phyloP scores from a whole-genome alignment of 2,888 invertebrate species.

The Himalopsyche anomala region DNA sequence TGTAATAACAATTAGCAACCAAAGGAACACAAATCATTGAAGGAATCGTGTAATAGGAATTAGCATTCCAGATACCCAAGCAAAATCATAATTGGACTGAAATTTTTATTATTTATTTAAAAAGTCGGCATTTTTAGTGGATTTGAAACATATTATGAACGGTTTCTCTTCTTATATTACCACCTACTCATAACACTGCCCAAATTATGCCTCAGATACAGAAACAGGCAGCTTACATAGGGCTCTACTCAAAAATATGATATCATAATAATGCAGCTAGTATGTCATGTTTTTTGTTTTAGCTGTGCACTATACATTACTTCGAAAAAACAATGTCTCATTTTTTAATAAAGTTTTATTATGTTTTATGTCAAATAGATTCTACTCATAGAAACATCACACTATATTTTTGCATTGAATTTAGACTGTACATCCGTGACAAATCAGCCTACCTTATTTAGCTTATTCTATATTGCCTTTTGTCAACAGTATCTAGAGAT shows the following conservation, averaged over 20 bases:
- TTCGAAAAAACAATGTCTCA: not conserved
- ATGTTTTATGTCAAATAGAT: not conserved
- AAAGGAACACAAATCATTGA: conserved; percentile 24
- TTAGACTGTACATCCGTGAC: not conserved
- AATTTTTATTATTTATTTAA: conserved; percentile 20
- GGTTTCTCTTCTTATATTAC: not conserved
- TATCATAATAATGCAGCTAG: conserved; percentile 18
- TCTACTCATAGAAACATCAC: conserved; percentile 4
- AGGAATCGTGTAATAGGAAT: not conserved
- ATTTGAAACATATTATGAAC: not conserved
- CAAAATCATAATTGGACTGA: conserved; percentile 37
- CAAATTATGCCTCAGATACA: conserved; percentile 9
- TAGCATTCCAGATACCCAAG: conserved; percentile 26
- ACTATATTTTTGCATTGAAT: conserved; percentile 19
- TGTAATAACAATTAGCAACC: conserved; percentile 11
- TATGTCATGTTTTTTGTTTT: conserved; percentile 27
- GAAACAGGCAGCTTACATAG: conserved; percentile 18
- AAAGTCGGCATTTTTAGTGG: not conserved
- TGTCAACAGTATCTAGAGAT: conserved; percentile 32
- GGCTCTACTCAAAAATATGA: conserved; percentile 4
- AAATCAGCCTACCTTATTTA: not conserved
- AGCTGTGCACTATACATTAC: not conserved
- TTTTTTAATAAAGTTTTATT: not conserved
- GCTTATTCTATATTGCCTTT: conserved; percentile 38
- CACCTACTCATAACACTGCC: not conserved